A percentile compares a stretch with the other conserved stretches of the same genome.
Conservation (phyloP, 1,140 invertebrate genomes). For the Calosoma granatense region DNA sequence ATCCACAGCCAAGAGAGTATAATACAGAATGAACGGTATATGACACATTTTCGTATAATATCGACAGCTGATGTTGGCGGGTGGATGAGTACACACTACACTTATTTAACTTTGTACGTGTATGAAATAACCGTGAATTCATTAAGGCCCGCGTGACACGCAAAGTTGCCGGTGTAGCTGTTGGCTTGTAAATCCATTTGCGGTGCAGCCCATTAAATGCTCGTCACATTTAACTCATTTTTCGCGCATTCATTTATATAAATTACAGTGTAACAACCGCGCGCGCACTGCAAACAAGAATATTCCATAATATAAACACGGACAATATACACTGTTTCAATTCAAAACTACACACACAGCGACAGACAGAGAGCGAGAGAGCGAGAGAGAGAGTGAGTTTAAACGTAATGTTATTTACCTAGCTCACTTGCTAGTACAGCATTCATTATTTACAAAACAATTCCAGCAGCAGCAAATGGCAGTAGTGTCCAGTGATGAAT, state of each 20-base stretch:
- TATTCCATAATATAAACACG: neutral
- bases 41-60: too few relatives aligned
- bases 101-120: neutral
- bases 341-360: neutral
- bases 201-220: neutral
- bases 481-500: too few relatives aligned
- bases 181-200: neutral
- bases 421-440: too few relatives aligned
- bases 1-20: too few relatives aligned
- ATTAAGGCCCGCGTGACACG: neutral
- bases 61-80: too few relatives aligned
- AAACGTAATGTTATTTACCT: neutral
- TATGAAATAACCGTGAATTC: neutral
- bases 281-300: neutral
- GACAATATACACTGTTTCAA: neutral
- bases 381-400: neutral
- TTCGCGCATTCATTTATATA: neutral
- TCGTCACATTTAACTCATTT: neutral
- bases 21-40: too few relatives aligned
- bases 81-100: too few relatives aligned
- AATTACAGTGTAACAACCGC: neutral
- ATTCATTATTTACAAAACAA: too few relatives aligned
- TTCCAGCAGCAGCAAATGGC: too few relatives aligned
- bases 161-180: neutral
- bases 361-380: neutral